Evolutionary conservation across 2,113 vertebrate genomes (phyloP).

Genomic region (Muntiacus reevesi): DNA sequence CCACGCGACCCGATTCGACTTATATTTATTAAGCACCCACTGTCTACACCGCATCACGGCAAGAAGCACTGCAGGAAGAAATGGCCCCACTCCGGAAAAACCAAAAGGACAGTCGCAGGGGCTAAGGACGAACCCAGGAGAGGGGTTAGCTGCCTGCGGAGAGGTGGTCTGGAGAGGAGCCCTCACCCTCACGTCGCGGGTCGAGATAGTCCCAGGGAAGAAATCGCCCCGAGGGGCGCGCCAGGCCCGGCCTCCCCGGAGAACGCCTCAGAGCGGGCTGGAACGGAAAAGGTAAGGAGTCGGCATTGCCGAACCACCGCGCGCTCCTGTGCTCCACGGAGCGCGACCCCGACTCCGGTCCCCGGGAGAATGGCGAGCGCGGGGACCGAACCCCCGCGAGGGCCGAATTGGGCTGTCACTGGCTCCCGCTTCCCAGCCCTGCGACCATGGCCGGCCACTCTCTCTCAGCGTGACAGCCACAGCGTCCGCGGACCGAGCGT

Average conservation of each 20-base stretch:
- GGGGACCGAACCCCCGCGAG: not conserved
- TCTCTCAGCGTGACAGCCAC: not conserved
- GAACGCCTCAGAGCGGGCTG: not conserved
- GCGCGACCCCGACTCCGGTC: not conserved
- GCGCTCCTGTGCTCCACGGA: not conserved
- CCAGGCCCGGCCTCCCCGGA: constrained; percentile 38
- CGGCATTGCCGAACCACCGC: not conserved
- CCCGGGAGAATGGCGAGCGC: not conserved
- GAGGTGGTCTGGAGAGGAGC: not conserved
- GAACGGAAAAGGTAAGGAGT: not conserved
- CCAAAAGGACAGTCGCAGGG: not conserved
- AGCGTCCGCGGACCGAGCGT: not conserved
- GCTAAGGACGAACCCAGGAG: not conserved
- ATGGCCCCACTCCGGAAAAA: not conserved
- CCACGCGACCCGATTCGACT: not conserved
- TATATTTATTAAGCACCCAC: constrained; percentile 22
- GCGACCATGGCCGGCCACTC: not conserved
- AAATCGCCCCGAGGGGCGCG: not conserved
- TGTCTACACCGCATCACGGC: constrained; percentile 5
- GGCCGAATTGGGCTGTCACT: constrained; percentile 32
- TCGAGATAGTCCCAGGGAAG: not conserved
- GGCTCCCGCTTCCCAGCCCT: not conserved
- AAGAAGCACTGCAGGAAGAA: constrained; percentile 10
- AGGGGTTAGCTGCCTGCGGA: not conserved
- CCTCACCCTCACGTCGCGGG: not conserved